Base-by-base conservation (phyloP, 2,888 invertebrate species). In the Xylota segnis region DNA sequence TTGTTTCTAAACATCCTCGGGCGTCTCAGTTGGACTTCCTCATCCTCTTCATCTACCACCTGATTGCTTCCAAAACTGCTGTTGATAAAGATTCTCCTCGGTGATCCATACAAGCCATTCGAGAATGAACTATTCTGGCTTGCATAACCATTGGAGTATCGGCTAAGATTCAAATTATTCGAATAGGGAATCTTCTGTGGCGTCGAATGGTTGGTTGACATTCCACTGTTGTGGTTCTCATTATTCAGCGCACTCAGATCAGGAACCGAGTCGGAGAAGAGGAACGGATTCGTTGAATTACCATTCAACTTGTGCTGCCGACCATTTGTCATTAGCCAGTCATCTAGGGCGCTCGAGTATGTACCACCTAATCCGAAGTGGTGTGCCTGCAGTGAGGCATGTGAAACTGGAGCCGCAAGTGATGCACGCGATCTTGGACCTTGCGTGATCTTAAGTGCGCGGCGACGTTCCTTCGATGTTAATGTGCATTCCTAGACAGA, bases 381-480 rank as follows among this genome's bases (percentile, higher is more conserved):
- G 74, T 92, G 90, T 27, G 90, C 90, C 81, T 92, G 92, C 71
- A 92, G 87, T 4, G 92, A 90, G 68, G 92, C 90, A 88, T 92
- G 92, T 7, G 91, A 91, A 37, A 92, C 91, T 84, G 92, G 92
- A 7, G 92, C 92, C 16, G 92, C 92, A 47, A 92, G 87, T 1
- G 92, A 92, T 82, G 92, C 92, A 32, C 92, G 90, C 61, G 92
- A 92, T 87, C 91, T 89, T 45, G 92, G 92, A 45, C 91, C 92
- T 87, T 92, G 92, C n/a, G 91, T 91, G 71, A 92, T 92, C 91
- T 91, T 93, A 89, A 95, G 91, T 5, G 94, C 94, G 88, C 93
- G 93, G 71, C 95, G 92, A 54, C 95, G 92, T 89, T 95, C 95
- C 90, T 95, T 95, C 88, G 95, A 95, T 87, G 93, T 94, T 89